Evolutionary conservation across 2,797 vertebrate species (phyloP).

Genomic region (Eleutherodactylus coqui): DNA sequence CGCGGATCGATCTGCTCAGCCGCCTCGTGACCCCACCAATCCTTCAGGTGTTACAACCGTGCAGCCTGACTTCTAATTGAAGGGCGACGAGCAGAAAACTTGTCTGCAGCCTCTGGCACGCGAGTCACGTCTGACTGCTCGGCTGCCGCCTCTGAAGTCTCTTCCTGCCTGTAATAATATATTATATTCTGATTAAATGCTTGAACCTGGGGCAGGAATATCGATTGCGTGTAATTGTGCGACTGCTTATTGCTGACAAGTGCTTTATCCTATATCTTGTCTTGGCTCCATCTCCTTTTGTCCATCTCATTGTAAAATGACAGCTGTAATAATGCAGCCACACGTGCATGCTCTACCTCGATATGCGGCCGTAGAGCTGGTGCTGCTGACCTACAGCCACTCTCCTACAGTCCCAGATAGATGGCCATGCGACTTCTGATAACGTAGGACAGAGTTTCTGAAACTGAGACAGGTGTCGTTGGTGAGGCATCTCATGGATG

Average conservation of each 20-base stretch:
- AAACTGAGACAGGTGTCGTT: no score
- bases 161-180: constrained; percentile 9
- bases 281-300: neutral
- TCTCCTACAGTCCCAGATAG: no score
- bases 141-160: neutral
- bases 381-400: no score
- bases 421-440: no score
- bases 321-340: neutral
- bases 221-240: constrained; percentile 25
- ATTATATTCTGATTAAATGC: constrained; percentile 19
- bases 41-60: constrained; percentile 36
- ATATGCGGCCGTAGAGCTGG: no score
- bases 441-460: no score
- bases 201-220: constrained; percentile 21
- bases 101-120: neutral
- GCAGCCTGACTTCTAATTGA: constrained; percentile 40
- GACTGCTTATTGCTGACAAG: constrained; percentile 19
- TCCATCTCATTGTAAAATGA: neutral
- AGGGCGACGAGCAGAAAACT: neutral
- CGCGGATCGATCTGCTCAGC: constrained; percentile 20
- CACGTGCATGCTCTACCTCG: no score
- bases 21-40: constrained; percentile 4
- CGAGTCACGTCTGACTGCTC: constrained; percentile 5
- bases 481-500: no score
- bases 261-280: no score